These are phyloP conservation scores for Oscheius sp. DNA, from an alignment of 2,888 invertebrate genomes.

Conservation along the genomic window DNA sequence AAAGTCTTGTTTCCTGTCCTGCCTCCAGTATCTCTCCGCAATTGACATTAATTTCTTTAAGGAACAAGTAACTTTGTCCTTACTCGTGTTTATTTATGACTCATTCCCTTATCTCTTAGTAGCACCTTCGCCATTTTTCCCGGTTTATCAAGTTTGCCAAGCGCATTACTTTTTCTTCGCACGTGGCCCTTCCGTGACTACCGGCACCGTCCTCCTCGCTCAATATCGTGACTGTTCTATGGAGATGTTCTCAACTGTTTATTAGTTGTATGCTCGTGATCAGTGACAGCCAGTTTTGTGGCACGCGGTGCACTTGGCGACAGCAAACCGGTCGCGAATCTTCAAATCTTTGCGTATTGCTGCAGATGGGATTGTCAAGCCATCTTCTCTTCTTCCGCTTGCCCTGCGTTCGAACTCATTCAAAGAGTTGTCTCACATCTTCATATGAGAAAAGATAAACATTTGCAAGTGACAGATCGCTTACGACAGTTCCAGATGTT, in stretches of 20 bases:
- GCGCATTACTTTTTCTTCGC: constrained; percentile 21
- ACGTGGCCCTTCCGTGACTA: constrained; percentile 23
- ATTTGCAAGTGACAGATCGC: too few relatives aligned
- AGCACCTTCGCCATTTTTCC: background rate
- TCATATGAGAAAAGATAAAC: too few relatives aligned
- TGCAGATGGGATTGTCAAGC: too few relatives aligned
- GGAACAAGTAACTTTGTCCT: background rate
- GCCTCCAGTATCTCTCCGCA: background rate
- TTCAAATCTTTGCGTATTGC: constrained; percentile 20
- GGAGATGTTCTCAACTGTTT: too few relatives aligned
- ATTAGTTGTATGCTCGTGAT: constrained; percentile 14
- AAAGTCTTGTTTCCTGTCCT: background rate
- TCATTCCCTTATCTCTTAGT: background rate
- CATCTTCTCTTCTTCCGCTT: too few relatives aligned
- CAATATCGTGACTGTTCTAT: background rate
- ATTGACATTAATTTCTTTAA: background rate
- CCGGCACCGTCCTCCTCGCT: background rate
- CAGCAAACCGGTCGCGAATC: constrained; percentile 3
- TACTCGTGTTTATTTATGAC: background rate
- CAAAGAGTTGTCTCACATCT: too few relatives aligned
- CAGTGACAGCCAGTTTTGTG: constrained; percentile 29
- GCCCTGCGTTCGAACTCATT: too few relatives aligned
- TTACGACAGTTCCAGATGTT: too few relatives aligned
- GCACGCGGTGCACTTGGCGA: constrained; percentile 30
- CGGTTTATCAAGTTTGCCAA: constrained; percentile 12